Evolutionary conservation across 2,888 invertebrate species (phyloP).

Genomic region (Copidosoma aretas): DNA sequence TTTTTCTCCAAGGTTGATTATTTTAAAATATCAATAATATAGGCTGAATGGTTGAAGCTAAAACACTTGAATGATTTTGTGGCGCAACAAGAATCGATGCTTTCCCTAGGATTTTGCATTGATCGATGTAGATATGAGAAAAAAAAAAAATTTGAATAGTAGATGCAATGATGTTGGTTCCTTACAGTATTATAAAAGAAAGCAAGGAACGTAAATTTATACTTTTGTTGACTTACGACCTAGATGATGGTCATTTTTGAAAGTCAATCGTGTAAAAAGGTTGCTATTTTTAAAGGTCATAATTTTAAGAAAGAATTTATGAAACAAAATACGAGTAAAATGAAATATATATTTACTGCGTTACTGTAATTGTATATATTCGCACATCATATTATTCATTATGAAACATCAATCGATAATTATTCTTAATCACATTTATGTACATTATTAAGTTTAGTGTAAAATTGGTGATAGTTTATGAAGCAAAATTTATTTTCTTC

Average conservation of each 20-base stretch:
- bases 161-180: not conserved
- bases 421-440: constrained; percentile 7
- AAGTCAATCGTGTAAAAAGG: constrained; percentile 33
- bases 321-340: constrained; percentile 13
- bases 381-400: not conserved
- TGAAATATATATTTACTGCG: constrained; percentile 26
- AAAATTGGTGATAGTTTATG: no score
- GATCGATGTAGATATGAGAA: no score
- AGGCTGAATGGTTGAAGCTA: no score
- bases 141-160: not conserved
- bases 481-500: no score
- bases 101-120: no score
- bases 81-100: no score
- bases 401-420: not conserved
- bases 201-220: constrained; percentile 26
- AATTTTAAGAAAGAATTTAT: constrained; percentile 32
- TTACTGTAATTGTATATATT: constrained; percentile 19
- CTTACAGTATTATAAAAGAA: constrained; percentile 29
- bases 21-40: no score
- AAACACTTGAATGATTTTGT: no score
- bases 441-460: constrained; percentile 7
- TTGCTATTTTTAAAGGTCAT: constrained; percentile 31
- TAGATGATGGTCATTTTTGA: constrained; percentile 26
- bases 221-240: constrained; percentile 25
- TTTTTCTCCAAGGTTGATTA: no score